Percentiles rank a stretch among this genome's conserved stretches.
phyloP scores from a whole-genome alignment of 2,797 vertebrate species.

The Scarus forsteni region DNA sequence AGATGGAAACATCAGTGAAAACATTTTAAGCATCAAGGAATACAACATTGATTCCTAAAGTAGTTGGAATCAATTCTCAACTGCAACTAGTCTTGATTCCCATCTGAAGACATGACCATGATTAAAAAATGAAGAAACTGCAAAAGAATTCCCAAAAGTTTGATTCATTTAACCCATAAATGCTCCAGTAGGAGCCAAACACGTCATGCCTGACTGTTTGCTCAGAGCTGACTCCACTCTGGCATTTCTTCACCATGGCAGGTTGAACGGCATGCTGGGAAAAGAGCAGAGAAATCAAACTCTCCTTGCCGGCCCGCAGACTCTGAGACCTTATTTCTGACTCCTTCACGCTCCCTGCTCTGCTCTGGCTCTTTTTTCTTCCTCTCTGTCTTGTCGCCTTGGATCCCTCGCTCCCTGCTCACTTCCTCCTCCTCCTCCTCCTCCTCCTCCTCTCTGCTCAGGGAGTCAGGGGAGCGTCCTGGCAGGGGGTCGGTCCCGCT shows the following conservation, averaged over 20 bases:
- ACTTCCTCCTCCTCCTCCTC: background rate
- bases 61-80: no score
- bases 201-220: background rate
- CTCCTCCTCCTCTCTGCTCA: background rate
- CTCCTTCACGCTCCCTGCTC: slow-evolving; percentile 27
- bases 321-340: slow-evolving; percentile 27
- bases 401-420: slow-evolving; percentile 3
- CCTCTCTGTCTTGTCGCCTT: background rate
- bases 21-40: no score
- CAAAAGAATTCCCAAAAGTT: no score
- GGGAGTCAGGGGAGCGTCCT: slow-evolving; percentile 4
- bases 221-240: background rate
- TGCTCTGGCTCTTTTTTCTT: slow-evolving; percentile 31
- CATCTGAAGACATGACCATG: no score
- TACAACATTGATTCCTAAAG: no score
- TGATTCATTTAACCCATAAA: background rate
- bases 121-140: no score
- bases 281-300: slow-evolving; percentile 34
- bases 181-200: background rate
- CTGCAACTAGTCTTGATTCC: no score
- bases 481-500: slow-evolving; percentile 35
- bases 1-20: no score
- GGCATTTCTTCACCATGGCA: slow-evolving; percentile 3
- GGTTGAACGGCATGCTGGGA: slow-evolving; percentile 29
- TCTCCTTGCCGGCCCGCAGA: slow-evolving; percentile 16